Evolutionary conservation across 92 coral and sea anemone genomes (phyloP).

Genomic region (Zoanthus gigantus): DNA sequence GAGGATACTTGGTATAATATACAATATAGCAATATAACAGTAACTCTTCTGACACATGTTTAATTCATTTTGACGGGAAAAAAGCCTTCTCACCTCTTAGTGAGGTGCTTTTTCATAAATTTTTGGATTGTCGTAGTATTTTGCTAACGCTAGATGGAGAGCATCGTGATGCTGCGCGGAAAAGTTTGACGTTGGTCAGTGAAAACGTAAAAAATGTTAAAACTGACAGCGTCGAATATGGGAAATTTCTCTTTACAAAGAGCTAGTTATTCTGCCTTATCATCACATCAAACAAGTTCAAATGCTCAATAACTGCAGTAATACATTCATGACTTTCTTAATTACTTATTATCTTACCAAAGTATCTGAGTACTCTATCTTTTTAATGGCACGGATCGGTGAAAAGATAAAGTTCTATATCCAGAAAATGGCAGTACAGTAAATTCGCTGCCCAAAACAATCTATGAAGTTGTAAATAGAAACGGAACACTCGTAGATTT

Average conservation of each 20-base stretch:
- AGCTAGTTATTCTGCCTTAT: conserved; percentile 46
- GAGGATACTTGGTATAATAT: conserved; percentile 1
- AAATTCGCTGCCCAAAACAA: not conserved
- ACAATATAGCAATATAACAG: not conserved
- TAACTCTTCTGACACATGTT: conserved; percentile 21
- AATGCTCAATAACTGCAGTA: not conserved
- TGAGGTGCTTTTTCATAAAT: conserved; percentile 21
- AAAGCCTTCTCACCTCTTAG: conserved; percentile 34
- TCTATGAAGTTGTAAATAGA: not conserved
- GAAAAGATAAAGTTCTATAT: no score
- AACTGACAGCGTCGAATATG: conserved; percentile 2
- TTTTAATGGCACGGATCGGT: no score
- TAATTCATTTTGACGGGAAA: conserved; percentile 40
- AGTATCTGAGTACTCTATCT: no score
- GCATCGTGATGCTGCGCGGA: conserved; percentile 29
- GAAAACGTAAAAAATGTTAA: not conserved
- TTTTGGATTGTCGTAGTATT: conserved; percentile 33
- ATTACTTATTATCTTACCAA: no score
- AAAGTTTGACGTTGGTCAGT: not conserved
- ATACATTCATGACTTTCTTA: no score
- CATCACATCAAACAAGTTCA: conserved; percentile 52
- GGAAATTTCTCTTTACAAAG: conserved; percentile 35
- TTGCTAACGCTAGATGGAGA: conserved; percentile 50
- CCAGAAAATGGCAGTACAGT: not conserved
- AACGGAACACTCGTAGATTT: not conserved